Evolutionary conservation across 2,888 invertebrate genomes (phyloP).

Genomic region (Exephanes ischioxanthus): DNA sequence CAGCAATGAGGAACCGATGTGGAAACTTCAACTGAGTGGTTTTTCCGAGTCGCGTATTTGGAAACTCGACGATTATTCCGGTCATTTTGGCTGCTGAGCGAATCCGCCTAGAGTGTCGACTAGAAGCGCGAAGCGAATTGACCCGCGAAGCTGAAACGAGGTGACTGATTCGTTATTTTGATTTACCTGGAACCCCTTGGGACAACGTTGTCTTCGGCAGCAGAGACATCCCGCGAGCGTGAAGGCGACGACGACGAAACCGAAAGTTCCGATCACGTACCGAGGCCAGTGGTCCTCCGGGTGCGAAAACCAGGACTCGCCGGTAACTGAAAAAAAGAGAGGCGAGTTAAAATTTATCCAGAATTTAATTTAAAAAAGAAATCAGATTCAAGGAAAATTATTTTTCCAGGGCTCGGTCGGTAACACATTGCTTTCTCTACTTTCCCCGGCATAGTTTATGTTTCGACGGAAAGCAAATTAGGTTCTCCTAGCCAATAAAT

Average conservation of each 20-base stretch:
- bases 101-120: not conserved
- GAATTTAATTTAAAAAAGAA: not conserved
- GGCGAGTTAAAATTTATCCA: slow-evolving; percentile 3
- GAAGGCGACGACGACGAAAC: slow-evolving; percentile 78
- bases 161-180: not conserved
- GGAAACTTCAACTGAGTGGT: not conserved
- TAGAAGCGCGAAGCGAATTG: slow-evolving; percentile 15
- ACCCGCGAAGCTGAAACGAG: slow-evolving; percentile 2
- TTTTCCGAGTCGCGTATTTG: not conserved
- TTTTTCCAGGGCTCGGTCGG: not conserved
- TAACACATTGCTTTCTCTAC: not conserved
- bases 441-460: not conserved
- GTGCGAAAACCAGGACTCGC: slow-evolving; percentile 70
- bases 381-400: not conserved
- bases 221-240: slow-evolving; percentile 82
- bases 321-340: slow-evolving; percentile 57
- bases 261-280: slow-evolving; percentile 77
- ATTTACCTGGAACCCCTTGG: slow-evolving; percentile 83
- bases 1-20: not conserved
- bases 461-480: not conserved
- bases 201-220: slow-evolving; percentile 80
- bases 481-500: not conserved
- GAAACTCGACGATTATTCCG: not conserved
- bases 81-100: not conserved
- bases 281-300: slow-evolving; percentile 80